Evolutionary conservation across 2,113 vertebrate species (phyloP), one percentile per base, ranked within the genome.

Genomic region (Neolamprologus kungweensis): DNA sequence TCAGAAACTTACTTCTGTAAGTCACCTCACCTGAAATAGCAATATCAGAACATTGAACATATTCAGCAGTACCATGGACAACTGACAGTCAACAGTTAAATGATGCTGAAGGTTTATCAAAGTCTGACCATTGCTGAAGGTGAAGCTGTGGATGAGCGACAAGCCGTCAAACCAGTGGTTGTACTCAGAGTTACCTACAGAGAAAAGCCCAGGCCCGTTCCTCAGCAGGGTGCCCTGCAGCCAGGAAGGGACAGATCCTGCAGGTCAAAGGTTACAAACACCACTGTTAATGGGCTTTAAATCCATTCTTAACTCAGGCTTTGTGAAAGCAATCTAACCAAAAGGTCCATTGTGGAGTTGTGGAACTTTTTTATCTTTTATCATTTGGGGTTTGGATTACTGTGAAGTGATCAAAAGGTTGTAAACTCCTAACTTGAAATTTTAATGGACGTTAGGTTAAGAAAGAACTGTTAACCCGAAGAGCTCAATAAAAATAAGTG

Each of bases 131-230:
- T 97, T 91, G 92, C 91, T 94, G 88, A 99, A 97, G 7, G 97
- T 97, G 91, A 99, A 99, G 92, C 97, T 98, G 93, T 99, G 98
- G 78, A 99, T 92, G 63, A 99, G 94, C 1, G 98, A 97, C 96
- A 99, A 85, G 82, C 98, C 98, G 8, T 99, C 98, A 31, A 99
- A 99, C 98, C 98, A 99, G 88, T 99, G 98, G 95, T 98, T 98
- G 93, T 98, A 99, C 6, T 88, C 89, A 0, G 91, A 96, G 23
- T 96, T 94, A 4, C 98, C 98, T 21, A 99, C 87, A 0, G 95
- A 97, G 93, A 99, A 98, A 78, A 97, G 97, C 2, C 98, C 98
- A 0, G 98, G 98, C 3, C 98, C 98, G 5, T 98, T 99, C 57
- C 98, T 97, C 21, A 99, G 88, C 73, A 99, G 96, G 0, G 93